Base-by-base conservation (phyloP, 2,888 invertebrate genomes). In the Busseola fusca region DNA sequence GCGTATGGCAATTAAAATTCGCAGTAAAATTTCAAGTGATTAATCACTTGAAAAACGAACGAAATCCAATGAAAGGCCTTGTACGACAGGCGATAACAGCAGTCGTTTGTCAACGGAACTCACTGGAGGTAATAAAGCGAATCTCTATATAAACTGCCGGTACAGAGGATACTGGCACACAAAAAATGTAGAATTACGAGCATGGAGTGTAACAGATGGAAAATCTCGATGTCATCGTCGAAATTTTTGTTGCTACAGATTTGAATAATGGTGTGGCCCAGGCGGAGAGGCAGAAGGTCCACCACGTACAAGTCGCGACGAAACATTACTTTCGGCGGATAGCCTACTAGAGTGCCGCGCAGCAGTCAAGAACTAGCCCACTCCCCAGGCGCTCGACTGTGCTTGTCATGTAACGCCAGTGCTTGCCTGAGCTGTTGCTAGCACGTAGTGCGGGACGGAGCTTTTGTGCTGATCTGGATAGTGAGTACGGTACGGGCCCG, bases 231-330 rank as follows among this genome's bases (percentile, higher is more conserved):
- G 76, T 80, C 76, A 76, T 81, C 81, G 84, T 52, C 78, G 69
- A 66, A 65, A 69, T 88, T 90, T 87, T 87, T 86, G 76, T 76
- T 59, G 65, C 60, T 58, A 58, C 69, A 76, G 85, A 91, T 91
- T 91, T 91, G 89, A 91, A 91, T 91, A 90, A 84, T 78, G 78
- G 84, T 62, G 72, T 71, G 70, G 57, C n/a, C n/a, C n/a, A n/a
- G 27, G 3, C 6, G 25, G 18, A 16, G 18, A 5, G 10, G 30
- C 82, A 80, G 78, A 80, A 80, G 82, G 58, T 10, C 14, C 67
- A 62, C 10, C 18, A 16, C 6, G 4, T 6, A 6, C 57, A 16
- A n/a, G 25, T 30, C 25, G 59, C 56, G 30, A 16, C 5, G 9
- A 21, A 14, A 14, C 1, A 9, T 6, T 34, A 2, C 12, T 14